Base-by-base conservation (phyloP, 2,797 vertebrate species). In the Meda fulgida region DNA sequence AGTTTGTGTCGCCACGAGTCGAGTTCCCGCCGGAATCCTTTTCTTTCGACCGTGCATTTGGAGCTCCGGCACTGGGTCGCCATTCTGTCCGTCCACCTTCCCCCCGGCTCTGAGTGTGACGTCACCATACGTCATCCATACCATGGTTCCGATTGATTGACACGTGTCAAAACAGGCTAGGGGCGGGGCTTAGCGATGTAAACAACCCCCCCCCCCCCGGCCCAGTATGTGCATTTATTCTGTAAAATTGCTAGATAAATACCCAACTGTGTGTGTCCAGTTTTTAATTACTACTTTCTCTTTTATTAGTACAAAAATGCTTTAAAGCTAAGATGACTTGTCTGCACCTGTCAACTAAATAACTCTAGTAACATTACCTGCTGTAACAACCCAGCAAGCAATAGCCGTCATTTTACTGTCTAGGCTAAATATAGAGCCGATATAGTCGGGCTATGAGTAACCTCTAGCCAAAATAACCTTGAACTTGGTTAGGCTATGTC, bases 11-110 rank as follows among this genome's bases (percentile, higher is more conserved):
- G 96, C 98, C 98, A 99, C 63, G 97, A 98, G 93, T 99, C 98
- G 92, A 99, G 97, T 95, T 99, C 97, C 95, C 97, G 97, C 95
- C 97, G 96, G 96, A 98, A 97, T 91, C 97, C 97, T 92, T 95
- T 97, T 91, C 96, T 97, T 94, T 99, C 98, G 92, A 96, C 96
- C 94, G 96, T 97, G 95, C 98, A 99, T 94, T 96, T 97, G 84
- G 95, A 95, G 94, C 96, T 96, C 94, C 96, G 95, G 95, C 98
- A 99, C 95, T 96, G 97, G 94, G 97, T 96, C 94, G 98, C 97
- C 98, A 99, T 99, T 97, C 96, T 97, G 93, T 93, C 94, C 92
- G 94, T 96, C 96, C 95, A 96, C 93, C 92, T 92, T 91, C 91
- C 91, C 91, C 92, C 86, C 86, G 82, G 80, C 80, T 88, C 85